Conservation (phyloP, 2,113 vertebrate genomes). For the Hemichromis elongatus region DNA sequence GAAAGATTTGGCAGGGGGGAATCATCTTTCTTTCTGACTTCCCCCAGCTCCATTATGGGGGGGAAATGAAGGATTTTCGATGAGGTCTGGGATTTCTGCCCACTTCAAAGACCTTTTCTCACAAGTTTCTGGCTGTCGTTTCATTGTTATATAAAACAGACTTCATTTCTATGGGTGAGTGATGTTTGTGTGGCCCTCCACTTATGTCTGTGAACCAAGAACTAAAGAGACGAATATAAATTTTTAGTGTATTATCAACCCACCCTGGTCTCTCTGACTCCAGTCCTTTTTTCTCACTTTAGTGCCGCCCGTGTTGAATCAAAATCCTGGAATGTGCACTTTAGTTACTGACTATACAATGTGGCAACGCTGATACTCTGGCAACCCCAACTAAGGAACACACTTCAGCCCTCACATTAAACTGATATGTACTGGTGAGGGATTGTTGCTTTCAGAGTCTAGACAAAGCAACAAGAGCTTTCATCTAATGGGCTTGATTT, state of each 20-base stretch:
- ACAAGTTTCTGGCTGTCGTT: conserved; percentile 3
- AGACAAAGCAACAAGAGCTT: neutral
- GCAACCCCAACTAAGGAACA: neutral
- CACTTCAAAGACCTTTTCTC: conserved; percentile 51
- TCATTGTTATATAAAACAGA: conserved; percentile 29
- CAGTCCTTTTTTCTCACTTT: neutral
- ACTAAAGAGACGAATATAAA: neutral
- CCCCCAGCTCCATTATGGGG: neutral
- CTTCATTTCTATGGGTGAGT: neutral
- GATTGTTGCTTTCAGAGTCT: neutral
- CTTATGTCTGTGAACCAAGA: neutral
- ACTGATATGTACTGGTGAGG: neutral
- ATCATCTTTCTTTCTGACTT: neutral
- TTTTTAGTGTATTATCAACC: neutral
- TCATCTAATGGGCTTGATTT: neutral
- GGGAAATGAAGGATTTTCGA: conserved; percentile 32
- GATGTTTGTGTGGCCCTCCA: neutral
- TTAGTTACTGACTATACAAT: neutral
- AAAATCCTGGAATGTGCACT: neutral
- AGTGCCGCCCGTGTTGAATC: neutral
- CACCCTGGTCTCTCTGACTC: neutral
- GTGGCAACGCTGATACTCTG: neutral
- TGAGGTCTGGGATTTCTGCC: conserved; percentile 38
- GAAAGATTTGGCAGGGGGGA: conserved; percentile 13
- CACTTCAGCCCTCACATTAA: neutral